Base-by-base conservation (phyloP, 2,113 vertebrate species). In the Pipra filicauda region DNA sequence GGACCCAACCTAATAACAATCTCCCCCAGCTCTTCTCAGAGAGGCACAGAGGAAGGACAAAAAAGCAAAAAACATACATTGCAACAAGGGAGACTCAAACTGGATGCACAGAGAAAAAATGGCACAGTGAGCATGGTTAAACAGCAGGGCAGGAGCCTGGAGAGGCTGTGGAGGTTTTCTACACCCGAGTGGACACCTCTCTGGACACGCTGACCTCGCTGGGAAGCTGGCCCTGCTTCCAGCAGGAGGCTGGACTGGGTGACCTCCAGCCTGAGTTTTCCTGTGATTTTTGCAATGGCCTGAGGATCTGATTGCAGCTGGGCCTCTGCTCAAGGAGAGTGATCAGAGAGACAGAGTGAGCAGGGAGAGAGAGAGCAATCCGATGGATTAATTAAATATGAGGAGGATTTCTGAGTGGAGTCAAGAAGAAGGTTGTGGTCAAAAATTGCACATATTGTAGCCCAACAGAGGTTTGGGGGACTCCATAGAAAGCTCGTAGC, bases 381-480 rank as follows among this genome's bases (percentile, higher is more conserved):
- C 0, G 0, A 11, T 11, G 10, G n/a, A 23, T 54, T 58, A n/a
- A 9, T 31, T 5, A 1, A 4, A 17, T 20, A 3, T 6, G 16
- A 74, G 22, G 43, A 71, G 43, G 23, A 43, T 71, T 80, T 51
- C 73, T 48, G 18, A 54, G 26, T 27, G 15, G 23, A 64, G 6
- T 0, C 62, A 43, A 35, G 55, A 58, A 58, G 51, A 0, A 61
- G 4, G 5, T 39, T 30, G 12, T 33, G 23, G 59, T 31, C 28
- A 62, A 89, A 30, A 27, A 5, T 6, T 71, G 74, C 55, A 35
- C 4, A 2, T 31, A 3, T 8, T 28, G 35, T 10, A 73, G 22
- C 17, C 59, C 51, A 22, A 3, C 6, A 61, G 48, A 59, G 19
- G 12, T 57, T 43, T 23, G 27, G 30, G 17, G 19, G 7, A 24